phyloP scores from a whole-genome alignment of 2,113 vertebrate genomes.

The Sphyrna mokarran region DNA sequence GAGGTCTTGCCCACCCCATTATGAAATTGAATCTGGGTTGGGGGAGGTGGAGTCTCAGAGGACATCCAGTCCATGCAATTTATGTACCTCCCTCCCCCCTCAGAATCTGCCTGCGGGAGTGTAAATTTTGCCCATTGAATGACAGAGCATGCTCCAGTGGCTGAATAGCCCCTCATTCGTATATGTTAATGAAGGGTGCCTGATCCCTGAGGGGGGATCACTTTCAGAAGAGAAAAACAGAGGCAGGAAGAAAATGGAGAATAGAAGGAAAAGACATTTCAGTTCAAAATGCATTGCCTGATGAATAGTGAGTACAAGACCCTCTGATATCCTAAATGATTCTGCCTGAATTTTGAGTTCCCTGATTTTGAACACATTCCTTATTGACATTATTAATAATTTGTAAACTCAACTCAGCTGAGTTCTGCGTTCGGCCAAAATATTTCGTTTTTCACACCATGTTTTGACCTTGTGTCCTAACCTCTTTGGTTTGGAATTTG shows the following conservation, averaged over 20 bases:
- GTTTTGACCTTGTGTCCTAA: not conserved
- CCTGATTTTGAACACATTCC: not conserved
- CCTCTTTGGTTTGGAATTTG: not conserved
- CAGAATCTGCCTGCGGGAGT: no score
- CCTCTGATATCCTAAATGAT: not conserved
- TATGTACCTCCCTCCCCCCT: no score
- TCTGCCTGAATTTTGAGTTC: not conserved
- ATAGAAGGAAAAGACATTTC: not conserved
- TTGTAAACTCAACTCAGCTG: not conserved
- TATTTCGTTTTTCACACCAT: not conserved
- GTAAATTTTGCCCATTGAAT: no score
- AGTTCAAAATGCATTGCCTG: not conserved
- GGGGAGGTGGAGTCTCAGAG: no score
- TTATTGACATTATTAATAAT: not conserved
- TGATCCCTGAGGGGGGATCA: not conserved
- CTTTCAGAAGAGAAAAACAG: not conserved
- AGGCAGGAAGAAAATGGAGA: no score
- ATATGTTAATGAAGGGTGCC: no score
- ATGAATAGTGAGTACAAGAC: not conserved
- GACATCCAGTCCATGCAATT: no score
- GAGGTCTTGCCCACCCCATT: no score
- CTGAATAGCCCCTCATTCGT: not conserved
- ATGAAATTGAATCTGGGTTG: no score
- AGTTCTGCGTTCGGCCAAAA: not conserved
- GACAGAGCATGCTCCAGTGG: no score